Conservation (phyloP, 2,888 invertebrate genomes). For the Lasioglossum calceatum region DNA sequence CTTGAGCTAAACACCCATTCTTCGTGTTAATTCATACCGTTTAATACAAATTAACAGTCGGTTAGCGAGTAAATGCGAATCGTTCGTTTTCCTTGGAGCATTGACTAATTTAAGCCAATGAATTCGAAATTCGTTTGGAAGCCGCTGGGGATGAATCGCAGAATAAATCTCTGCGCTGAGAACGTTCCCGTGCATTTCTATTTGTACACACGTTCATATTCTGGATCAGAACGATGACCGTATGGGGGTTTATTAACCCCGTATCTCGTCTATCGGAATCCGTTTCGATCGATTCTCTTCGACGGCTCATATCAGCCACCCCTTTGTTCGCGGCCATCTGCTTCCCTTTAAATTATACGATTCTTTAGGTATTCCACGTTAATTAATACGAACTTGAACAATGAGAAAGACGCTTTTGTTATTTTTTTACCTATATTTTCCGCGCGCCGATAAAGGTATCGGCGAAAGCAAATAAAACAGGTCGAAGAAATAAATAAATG, state of each 20-base stretch:
- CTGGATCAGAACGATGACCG: conserved; percentile 30
- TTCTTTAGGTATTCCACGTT: conserved; percentile 13
- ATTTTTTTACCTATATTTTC: neutral
- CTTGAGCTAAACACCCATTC: conserved; percentile 5
- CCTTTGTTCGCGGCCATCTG: conserved; percentile 32
- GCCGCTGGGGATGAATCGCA: neutral
- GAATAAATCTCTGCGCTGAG: conserved; percentile 9
- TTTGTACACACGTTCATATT: neutral
- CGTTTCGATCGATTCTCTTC: conserved; percentile 60
- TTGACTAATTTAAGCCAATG: conserved; percentile 14
- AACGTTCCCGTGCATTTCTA: conserved; percentile 10
- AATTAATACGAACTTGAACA: conserved; percentile 14
- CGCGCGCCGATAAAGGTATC: neutral
- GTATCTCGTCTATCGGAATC: conserved; percentile 64
- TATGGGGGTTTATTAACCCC: conserved; percentile 66
- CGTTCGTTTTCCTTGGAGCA: conserved; percentile 2
- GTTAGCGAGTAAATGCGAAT: conserved; percentile 23
- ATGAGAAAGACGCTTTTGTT: conserved; percentile 4
- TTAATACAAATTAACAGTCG: neutral
- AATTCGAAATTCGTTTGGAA: neutral
- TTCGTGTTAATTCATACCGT: neutral
- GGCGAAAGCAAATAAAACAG: neutral
- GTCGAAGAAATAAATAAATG: neutral
- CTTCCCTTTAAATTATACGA: conserved; percentile 24
- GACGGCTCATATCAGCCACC: conserved; percentile 49